Conservation (phyloP, 1,140 invertebrate species). For the Probaryconus sp. region DNA sequence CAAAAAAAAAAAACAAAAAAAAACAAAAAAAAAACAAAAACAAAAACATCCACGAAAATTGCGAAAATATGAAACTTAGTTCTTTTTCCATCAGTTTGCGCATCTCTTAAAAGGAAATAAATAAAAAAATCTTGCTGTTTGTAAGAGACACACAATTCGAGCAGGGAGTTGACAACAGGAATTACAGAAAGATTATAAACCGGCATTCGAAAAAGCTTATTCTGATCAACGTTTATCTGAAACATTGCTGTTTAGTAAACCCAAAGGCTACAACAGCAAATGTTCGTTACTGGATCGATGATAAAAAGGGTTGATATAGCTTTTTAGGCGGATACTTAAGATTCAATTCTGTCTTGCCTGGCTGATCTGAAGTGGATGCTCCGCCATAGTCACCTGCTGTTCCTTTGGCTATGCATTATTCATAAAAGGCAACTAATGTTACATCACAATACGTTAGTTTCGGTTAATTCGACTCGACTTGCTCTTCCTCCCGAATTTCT, state of each 20-base stretch:
- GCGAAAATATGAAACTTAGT: too few species aligned
- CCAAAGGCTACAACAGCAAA: constrained; percentile 55
- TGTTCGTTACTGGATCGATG: constrained; percentile 70
- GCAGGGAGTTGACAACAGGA: constrained; percentile 41
- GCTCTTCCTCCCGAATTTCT: constrained; percentile 37
- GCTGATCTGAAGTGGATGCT: constrained; percentile 76
- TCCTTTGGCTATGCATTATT: constrained; percentile 77
- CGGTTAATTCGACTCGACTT: constrained; percentile 61
- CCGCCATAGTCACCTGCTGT: constrained; percentile 73
- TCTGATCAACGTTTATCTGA: constrained; percentile 39
- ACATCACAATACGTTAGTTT: constrained; percentile 67
- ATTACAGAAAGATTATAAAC: constrained; percentile 42
- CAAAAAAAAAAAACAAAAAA: too few species aligned
- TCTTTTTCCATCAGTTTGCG: too few species aligned
- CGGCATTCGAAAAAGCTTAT: constrained; percentile 47
- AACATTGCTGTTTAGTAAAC: constrained; percentile 43
- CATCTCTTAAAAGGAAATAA: too few species aligned
- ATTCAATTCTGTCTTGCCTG: constrained; percentile 78
- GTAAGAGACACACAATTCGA: constrained; percentile 19
- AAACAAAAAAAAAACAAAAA: too few species aligned
- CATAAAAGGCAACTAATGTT: constrained; percentile 77
- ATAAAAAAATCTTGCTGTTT: constrained; percentile 53
- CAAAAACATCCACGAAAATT: too few species aligned
- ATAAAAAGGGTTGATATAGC: constrained; percentile 65
- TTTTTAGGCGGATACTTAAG: constrained; percentile 74